phyloP scores from a whole-genome alignment of 2,797 vertebrate species.

The Sphenopsis melanotis region DNA sequence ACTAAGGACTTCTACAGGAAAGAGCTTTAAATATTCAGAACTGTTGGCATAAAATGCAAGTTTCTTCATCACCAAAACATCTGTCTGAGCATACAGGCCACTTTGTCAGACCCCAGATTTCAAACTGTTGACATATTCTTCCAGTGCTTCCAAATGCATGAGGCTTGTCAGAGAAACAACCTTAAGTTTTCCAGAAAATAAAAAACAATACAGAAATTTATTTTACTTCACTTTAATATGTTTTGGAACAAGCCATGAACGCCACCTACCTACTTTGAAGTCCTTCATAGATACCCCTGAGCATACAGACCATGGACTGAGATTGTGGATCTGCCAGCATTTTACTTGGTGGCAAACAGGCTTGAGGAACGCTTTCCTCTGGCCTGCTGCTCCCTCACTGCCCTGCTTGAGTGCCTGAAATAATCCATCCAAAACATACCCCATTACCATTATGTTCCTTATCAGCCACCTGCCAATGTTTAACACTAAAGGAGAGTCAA shows the following conservation, averaged over 20 bases:
- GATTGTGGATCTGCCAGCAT: background rate
- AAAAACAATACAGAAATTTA: background rate
- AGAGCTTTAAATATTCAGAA: constrained; percentile 8
- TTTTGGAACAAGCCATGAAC: background rate
- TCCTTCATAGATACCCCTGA: background rate
- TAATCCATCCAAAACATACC: background rate
- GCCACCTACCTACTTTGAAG: background rate
- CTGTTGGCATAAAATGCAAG: background rate
- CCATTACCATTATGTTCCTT: background rate
- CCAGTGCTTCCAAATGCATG: background rate
- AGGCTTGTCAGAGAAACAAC: background rate
- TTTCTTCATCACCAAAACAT: background rate
- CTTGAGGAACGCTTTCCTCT: background rate
- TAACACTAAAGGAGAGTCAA: background rate
- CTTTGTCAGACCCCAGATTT: background rate
- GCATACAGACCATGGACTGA: background rate
- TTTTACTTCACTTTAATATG: background rate
- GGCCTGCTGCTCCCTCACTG: background rate
- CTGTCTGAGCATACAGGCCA: background rate
- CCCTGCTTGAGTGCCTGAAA: background rate
- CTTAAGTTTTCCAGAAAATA: background rate
- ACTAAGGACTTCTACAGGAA: background rate
- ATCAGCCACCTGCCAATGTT: background rate
- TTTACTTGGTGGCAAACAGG: background rate
- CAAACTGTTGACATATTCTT: background rate